Base-by-base conservation (phyloP, 92 coral and sea anemone genomes). In the Paramuricea clavata region DNA sequence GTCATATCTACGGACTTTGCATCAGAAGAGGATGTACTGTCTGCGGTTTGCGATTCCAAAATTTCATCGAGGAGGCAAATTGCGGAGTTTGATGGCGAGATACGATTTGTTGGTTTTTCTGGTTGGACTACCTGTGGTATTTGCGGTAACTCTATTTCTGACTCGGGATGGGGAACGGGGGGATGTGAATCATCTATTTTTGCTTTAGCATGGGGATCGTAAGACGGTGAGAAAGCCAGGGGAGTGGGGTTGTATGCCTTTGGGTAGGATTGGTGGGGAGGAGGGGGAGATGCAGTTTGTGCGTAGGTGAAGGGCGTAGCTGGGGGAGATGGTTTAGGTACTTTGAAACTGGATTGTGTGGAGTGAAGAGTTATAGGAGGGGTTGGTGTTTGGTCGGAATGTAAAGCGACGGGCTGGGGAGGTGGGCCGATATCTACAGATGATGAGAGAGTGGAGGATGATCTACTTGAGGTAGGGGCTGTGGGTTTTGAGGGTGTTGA, bases 71-170 rank as follows among this genome's bases (percentile, higher is more conserved):
- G 73, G n/a, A 79, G 21, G 32, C 54, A 79, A 22, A 79, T 79
- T 12, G 84, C 84, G 22, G 84, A 79, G 42, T 79, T 79, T 2
- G 84, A 79, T 15, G 84, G 84, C 6, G 84, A 79, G 34, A 79
- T 26, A 35, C 84, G 84, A 60, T 76, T 76, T 31, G 60, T 28
- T 13, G 10, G 82, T 49, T 6, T 30, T 27, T 54, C 67, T n/a
- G 42, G 11, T 33, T 54, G 82, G 23, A 25, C 12, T 2, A 25
- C 67, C 34, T 23, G 81, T 74, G 39, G 39, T 16, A 19, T n/a
- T 13, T 42, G 81, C 44, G 39, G 39, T 16, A 13, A 7, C 21
- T 12, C 32, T 21, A 47, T 12, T 7, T 23, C 78, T 72, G 54
- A 6, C 44, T 74, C 61, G 19, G 81, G 11, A 6, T 25, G 76